Evolutionary conservation across 2,113 vertebrate genomes (phyloP).

Genomic region (Ia io): DNA sequence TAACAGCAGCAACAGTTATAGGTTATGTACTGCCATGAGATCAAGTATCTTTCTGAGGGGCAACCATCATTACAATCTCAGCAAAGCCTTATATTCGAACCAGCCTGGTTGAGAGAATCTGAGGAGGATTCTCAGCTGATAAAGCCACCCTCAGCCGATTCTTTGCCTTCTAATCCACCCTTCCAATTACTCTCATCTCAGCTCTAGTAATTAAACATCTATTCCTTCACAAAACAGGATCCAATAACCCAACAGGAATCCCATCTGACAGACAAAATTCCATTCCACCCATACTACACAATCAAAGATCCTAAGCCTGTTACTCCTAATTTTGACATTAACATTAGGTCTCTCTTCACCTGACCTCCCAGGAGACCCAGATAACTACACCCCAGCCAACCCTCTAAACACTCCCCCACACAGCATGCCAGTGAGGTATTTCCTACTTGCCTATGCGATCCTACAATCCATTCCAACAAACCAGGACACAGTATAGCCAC

Average conservation of each 20-base stretch:
- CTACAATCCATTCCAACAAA: conserved; percentile 4
- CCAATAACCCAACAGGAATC: not conserved
- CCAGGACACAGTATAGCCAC: rapidly evolving
- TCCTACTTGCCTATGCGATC: conserved; percentile 49
- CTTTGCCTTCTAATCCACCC: not conserved
- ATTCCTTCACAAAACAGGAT: not conserved
- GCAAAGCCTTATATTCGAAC: not conserved
- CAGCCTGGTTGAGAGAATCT: not conserved
- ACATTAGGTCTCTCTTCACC: not conserved
- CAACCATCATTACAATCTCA: not conserved
- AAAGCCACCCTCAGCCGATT: not conserved
- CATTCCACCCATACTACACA: not conserved
- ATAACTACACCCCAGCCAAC: conserved; percentile 45
- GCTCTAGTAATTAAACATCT: not conserved
- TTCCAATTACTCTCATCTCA: not conserved
- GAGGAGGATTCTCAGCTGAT: not conserved
- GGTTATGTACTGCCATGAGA: not conserved
- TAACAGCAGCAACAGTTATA: not conserved
- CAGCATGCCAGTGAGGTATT: conserved; percentile 4
- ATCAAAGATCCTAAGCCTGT: not conserved
- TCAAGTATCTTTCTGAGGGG: not conserved
- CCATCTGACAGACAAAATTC: not conserved
- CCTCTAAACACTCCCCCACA: not conserved
- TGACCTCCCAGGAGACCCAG: not conserved
- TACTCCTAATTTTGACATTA: not conserved